Evolutionary conservation across 2,888 invertebrate genomes (phyloP), one percentile per base, ranked within the genome.

Genomic region (Lutraria lutraria): DNA sequence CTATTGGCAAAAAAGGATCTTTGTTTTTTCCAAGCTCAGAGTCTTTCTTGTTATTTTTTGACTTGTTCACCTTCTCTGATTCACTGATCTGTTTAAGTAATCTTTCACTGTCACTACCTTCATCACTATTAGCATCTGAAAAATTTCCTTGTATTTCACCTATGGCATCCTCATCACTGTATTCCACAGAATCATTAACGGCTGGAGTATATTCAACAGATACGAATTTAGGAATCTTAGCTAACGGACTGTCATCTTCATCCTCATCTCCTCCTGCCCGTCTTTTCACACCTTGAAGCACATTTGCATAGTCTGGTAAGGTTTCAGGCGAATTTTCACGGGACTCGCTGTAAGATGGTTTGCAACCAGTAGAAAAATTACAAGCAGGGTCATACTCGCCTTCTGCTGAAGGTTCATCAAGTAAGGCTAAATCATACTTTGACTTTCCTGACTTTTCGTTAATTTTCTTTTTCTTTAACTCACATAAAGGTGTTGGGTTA

Each of bases 311-410:
- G 52, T 88, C 89, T 12, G 93, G 92, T 15, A 92, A 21, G 6
- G 19, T 21, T 79, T 79, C 80, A 21, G 15, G 1, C 15, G 25
- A 43, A 72, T 79, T 34, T 79, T 43, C 68, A 43, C 60, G n/a
- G 29, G 43, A 25, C 54, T 79, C 43, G 56, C 72, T 79, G 56
- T 68, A 79, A 76, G 82, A 85, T 52, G 25, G 56, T 80, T 85
- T 85, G 31, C 52, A 60, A 72, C 80, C 85, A 60, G 93, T 90
- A 63, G 94, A 92, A 88, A 91, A 95, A 82, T 95, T 95, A 87
- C 93, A 92, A 13, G 93, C 94, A 60, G 95, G 95, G 83, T 95
- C 95, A 94, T 95, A 95, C 86, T 95, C 94, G 54, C 94, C 88
- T n/a, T 91, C 90, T 29, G 93, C 91, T 72, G 89, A 79, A 34